These are phyloP conservation scores for Labeo calbasu DNA, from an alignment of 2,797 vertebrate genomes.

Conservation along the genomic window DNA sequence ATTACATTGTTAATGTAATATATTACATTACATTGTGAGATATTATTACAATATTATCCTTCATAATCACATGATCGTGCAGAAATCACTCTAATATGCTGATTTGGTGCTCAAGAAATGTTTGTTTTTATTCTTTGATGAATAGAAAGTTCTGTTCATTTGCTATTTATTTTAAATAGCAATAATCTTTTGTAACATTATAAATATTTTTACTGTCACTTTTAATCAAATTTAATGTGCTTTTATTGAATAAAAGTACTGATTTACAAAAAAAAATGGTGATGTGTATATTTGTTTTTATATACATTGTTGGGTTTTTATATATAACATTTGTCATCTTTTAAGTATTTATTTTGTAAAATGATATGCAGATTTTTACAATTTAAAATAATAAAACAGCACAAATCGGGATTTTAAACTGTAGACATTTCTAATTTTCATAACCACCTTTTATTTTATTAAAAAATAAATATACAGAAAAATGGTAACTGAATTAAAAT, in stretches of 20 bases:
- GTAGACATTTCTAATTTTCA: background rate
- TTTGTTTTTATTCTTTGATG: background rate
- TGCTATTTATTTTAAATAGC: no score
- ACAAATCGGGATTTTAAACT: background rate
- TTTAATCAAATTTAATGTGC: background rate
- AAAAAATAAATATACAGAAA: background rate
- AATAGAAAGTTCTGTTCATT: background rate
- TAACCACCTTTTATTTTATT: background rate
- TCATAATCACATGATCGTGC: background rate
- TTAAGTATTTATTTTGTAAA: background rate
- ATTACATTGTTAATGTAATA: no score
- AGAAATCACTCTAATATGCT: background rate
- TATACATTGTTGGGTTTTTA: background rate
- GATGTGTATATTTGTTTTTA: background rate
- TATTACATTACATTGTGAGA: background rate
- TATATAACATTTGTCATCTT: background rate
- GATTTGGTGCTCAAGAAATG: background rate
- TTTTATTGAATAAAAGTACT: background rate
- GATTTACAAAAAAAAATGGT: background rate
- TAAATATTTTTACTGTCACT: background rate
- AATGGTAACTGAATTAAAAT: no score
- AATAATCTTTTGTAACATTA: background rate
- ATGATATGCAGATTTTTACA: background rate
- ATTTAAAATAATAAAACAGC: background rate
- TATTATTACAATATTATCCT: background rate